Evolutionary conservation across 2,113 vertebrate genomes (phyloP).

Genomic region (Motacilla tschutschensis): DNA sequence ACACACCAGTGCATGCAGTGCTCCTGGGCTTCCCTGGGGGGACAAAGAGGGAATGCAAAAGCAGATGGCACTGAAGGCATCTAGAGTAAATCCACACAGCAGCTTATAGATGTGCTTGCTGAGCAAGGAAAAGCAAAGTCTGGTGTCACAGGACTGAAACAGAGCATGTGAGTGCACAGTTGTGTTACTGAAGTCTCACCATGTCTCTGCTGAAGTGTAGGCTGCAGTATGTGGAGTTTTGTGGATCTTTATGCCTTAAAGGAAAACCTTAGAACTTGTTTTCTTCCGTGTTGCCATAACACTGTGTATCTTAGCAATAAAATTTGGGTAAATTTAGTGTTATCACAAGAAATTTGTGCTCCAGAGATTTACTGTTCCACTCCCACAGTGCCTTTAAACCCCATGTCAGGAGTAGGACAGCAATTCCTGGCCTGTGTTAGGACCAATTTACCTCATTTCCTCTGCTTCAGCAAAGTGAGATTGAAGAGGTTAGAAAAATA

Average conservation of each 20-base stretch:
- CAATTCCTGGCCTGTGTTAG: conserved; percentile 37
- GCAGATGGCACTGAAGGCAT: neutral
- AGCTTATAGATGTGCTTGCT: neutral
- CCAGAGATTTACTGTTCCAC: conserved; percentile 36
- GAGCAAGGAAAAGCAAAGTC: neutral
- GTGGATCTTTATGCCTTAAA: neutral
- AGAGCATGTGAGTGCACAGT: neutral
- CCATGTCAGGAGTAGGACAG: conserved; percentile 3
- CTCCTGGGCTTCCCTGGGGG: neutral
- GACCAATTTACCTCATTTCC: conserved; percentile 63
- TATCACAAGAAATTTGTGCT: conserved; percentile 45
- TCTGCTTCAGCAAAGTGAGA: conserved; percentile 48
- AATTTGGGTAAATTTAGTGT: conserved; percentile 29
- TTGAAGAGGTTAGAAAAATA: conserved; percentile 59
- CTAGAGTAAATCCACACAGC: neutral
- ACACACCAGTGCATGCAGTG: accelerated
- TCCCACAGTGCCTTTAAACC: conserved; percentile 36
- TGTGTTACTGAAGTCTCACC: neutral
- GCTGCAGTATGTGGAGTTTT: neutral
- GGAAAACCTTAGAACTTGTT: conserved; percentile 54
- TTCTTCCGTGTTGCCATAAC: conserved; percentile 55
- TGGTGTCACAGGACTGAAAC: neutral
- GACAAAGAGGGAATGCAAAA: neutral
- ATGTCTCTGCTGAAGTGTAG: neutral
- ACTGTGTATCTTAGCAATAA: conserved; percentile 57